Conservation (phyloP, 2,797 vertebrate species). For the Hirundo rustica region DNA sequence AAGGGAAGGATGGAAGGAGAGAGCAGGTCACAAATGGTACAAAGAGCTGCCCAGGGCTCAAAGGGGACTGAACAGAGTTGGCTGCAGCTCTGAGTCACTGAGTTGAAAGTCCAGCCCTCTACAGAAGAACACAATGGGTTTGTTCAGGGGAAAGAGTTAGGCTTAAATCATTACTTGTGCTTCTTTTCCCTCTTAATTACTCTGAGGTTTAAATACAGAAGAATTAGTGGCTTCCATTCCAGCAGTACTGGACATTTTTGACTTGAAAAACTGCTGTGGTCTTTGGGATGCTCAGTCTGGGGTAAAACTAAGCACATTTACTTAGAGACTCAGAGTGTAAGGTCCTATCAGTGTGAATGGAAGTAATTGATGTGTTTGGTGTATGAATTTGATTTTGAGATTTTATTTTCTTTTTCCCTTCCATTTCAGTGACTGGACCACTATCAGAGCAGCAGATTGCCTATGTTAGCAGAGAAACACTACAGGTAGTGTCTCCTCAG, state of each 20-base stretch:
- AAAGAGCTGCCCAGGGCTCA: background rate
- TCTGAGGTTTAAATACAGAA: background rate
- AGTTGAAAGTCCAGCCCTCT: background rate
- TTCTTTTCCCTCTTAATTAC: background rate
- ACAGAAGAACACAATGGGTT: background rate
- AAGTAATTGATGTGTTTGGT: background rate
- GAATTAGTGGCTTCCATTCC: background rate
- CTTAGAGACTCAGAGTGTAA: background rate
- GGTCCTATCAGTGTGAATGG: background rate
- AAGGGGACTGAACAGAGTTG: background rate
- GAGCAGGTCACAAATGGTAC: background rate
- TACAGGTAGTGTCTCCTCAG: constrained; percentile 83
- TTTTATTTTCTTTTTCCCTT: background rate
- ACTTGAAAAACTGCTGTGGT: background rate
- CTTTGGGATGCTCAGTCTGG: background rate
- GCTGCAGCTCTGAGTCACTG: background rate
- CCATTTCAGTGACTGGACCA: constrained; percentile 89
- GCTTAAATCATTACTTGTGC: background rate
- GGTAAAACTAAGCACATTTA: background rate
- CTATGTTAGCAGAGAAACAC: constrained; percentile 96
- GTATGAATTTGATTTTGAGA: background rate
- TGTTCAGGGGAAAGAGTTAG: background rate
- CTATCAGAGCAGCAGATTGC: constrained; percentile 96
- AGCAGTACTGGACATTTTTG: background rate
- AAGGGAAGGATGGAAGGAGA: background rate